A percentile compares a stretch with the other conserved stretches of the same genome.
These are phyloP conservation scores for Sprattus sprattus DNA, from an alignment of 2,113 vertebrate genomes.

Conservation along the genomic window DNA sequence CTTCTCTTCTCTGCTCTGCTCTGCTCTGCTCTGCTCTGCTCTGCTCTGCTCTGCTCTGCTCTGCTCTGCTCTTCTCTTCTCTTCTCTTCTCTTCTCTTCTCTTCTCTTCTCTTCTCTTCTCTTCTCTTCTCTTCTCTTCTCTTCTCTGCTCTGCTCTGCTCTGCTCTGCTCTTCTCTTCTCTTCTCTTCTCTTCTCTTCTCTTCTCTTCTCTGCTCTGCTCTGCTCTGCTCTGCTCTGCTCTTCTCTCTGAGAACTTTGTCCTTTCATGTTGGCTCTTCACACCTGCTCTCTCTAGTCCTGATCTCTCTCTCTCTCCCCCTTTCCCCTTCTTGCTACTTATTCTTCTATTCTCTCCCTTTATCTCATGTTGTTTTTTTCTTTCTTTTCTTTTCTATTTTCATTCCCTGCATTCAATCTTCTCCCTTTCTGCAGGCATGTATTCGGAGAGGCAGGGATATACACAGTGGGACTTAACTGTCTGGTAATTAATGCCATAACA, in stretches of 20 bases:
- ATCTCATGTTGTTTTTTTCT: slow-evolving; percentile 26
- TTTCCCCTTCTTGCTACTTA: slow-evolving; percentile 44
- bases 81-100: too few species aligned
- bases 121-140: neutral
- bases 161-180: neutral
- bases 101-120: too few species aligned
- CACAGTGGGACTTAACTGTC: neutral
- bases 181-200: too few species aligned
- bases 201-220: neutral
- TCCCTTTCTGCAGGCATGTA: neutral
- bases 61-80: too few species aligned
- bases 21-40: too few species aligned
- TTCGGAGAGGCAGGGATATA: too few species aligned
- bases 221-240: too few species aligned
- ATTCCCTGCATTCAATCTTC: neutral
- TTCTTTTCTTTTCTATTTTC: slow-evolving; percentile 9
- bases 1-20: neutral
- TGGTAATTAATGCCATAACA: too few species aligned
- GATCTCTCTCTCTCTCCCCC: slow-evolving; percentile 36
- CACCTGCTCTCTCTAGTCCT: neutral
- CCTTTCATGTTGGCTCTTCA: neutral
- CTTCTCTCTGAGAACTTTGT: neutral
- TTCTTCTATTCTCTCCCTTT: slow-evolving; percentile 55
- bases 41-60: neutral
- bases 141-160: too few species aligned